Evolutionary conservation across 2,888 invertebrate genomes (phyloP), one percentile per base, ranked within the genome.

Genomic region (Thereva nobilitata): DNA sequence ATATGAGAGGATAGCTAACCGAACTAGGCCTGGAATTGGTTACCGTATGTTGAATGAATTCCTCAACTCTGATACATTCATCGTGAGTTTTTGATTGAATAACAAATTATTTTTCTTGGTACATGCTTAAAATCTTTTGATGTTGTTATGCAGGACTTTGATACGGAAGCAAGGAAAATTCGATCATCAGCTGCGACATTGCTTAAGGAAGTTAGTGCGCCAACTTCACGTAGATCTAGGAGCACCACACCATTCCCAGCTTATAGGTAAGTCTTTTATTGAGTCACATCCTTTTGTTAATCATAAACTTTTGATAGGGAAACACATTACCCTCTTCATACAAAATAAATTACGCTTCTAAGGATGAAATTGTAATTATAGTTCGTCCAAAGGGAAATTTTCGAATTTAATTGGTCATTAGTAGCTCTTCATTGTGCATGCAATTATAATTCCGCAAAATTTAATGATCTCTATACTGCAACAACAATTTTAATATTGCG

Each of bases 121-220:
- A 23, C 2, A 23, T 23, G 23, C 23, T 23, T 23, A 23, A 23
- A 23, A 23, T 23, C 23, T 23, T 23, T 23, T 23, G 23, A 23
- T 23, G 23, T 23, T 23, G 23, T 63, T 76, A 77, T 81, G 55
- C 85, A 93, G 93, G 85, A 86, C 73, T 93, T 93, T 82, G 89
- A 91, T 79, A 91, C 91, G 79, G 92, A 93, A 82, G 89, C 89
- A 72, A 87, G 89, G 76, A 86, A 88, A 74, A 93, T 93, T 78
- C 88, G 92, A 73, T 89, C 91, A 61, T 88, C 89, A 76, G 89
- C 92, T 55, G 87, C 89, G 73, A 85, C 89, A 66, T 84, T 93
- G 64, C 83, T 93, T 73, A 86, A 86, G 74, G 87, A 89, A 73
- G 86, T 92, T 72, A 90, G 92, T 76, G 86, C 89, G 50, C 89